These are phyloP conservation scores for Liparis tanakae DNA, from an alignment of 2,797 vertebrate genomes.

Conservation along the genomic window DNA sequence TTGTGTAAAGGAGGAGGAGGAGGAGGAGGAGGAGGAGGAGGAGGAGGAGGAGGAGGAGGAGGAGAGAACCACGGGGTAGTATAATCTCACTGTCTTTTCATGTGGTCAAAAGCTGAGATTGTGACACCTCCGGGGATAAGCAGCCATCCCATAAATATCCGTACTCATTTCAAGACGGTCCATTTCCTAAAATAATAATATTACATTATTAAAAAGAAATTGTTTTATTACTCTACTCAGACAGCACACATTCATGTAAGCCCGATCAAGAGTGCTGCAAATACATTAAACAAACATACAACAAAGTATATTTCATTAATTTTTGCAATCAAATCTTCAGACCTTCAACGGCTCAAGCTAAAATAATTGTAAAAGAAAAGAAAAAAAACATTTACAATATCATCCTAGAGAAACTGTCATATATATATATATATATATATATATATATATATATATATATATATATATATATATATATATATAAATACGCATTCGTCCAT, in stretches of 20 bases:
- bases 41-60: conserved; percentile 37
- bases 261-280: neutral
- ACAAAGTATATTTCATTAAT: neutral
- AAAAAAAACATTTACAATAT: neutral
- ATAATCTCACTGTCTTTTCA: conserved; percentile 70
- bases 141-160: conserved; percentile 50
- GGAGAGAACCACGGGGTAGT: conserved; percentile 60
- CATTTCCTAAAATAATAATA: conserved; percentile 56
- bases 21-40: conserved; percentile 45
- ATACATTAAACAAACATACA: neutral
- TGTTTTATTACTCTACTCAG: neutral
- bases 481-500: no score
- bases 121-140: conserved; percentile 63
- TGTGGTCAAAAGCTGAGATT: conserved; percentile 74
- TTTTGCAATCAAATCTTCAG: neutral
- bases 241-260: neutral
- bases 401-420: neutral
- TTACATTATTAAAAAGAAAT: conserved; percentile 30
- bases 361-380: neutral
- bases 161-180: conserved; percentile 48
- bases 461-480: no score
- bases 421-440: no score
- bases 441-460: no score
- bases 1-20: conserved; percentile 38
- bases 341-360: neutral